Conservation (phyloP, 2,888 invertebrate genomes). For the Tenthredo mesomela region DNA sequence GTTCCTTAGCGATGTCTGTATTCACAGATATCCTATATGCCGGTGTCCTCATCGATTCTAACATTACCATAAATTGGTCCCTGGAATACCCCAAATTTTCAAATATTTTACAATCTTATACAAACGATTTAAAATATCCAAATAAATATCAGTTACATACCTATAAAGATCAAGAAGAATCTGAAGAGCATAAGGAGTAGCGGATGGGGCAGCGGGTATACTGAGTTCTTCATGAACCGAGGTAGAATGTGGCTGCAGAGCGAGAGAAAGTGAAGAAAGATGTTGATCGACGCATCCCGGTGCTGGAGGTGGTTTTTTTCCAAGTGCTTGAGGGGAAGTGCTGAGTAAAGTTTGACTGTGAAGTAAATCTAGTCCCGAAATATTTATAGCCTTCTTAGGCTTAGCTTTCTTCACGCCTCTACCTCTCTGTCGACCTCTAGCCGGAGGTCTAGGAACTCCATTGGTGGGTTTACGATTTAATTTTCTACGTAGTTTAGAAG, state of each 20-base stretch:
- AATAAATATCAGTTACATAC: constrained; percentile 58
- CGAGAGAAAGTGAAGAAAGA: constrained; percentile 85
- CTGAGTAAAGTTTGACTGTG: constrained; percentile 94
- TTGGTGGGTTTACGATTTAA: constrained; percentile 69
- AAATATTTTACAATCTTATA: background rate
- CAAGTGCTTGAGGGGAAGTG: constrained; percentile 87
- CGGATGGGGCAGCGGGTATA: constrained; percentile 88
- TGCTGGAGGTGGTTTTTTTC: constrained; percentile 90
- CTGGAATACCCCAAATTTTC: constrained; percentile 74
- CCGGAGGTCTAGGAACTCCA: constrained; percentile 67
- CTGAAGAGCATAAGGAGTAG: constrained; percentile 92
- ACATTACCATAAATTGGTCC: constrained; percentile 91
- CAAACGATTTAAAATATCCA: background rate
- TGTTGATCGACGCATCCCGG: constrained; percentile 96
- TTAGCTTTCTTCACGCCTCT: constrained; percentile 82
- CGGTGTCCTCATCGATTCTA: constrained; percentile 91
- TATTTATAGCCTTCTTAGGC: constrained; percentile 86
- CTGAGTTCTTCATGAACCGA: constrained; percentile 90
- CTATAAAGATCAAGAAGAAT: constrained; percentile 91
- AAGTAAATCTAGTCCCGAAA: constrained; percentile 92
- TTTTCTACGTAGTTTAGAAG: constrained; percentile 73
- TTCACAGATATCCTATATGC: constrained; percentile 87
- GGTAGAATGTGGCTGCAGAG: constrained; percentile 83
- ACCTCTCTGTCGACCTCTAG: constrained; percentile 77
- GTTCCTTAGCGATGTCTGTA: constrained; percentile 89